These are phyloP conservation scores for Clarias magur DNA, from an alignment of 2,113 vertebrate species.

Conservation along the genomic window DNA sequence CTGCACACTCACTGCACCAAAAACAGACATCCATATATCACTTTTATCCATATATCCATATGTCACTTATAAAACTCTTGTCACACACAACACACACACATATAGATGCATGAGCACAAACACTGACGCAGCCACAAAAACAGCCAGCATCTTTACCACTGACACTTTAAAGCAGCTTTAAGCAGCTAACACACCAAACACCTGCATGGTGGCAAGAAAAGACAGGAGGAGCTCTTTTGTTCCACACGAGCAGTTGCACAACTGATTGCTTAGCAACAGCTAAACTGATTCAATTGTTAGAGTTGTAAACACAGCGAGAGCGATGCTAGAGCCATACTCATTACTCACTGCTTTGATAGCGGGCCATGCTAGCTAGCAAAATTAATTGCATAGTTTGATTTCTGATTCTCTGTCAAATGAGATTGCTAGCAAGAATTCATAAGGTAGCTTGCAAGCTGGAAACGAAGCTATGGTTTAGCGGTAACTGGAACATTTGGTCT, in stretches of 20 bases:
- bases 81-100: constrained; percentile 31
- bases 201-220: not conserved
- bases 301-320: not conserved
- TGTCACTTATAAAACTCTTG: not conserved
- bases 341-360: not conserved
- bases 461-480: not conserved
- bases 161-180: not conserved
- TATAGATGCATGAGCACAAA: constrained; percentile 36
- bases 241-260: not conserved
- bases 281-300: not conserved
- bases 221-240: not conserved
- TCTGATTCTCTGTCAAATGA: not conserved
- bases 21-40: not conserved
- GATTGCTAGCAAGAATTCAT: not conserved
- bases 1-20: constrained; percentile 26
- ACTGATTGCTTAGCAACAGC: not conserved
- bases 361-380: not conserved
- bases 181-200: not conserved
- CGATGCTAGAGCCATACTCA: not conserved
- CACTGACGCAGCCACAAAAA: not conserved
- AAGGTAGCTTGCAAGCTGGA: not conserved
- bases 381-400: not conserved
- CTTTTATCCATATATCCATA: no score
- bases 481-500: not conserved
- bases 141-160: not conserved